Evolutionary conservation across 2,888 invertebrate genomes (phyloP).

Genomic region (Nudaria mundana): DNA sequence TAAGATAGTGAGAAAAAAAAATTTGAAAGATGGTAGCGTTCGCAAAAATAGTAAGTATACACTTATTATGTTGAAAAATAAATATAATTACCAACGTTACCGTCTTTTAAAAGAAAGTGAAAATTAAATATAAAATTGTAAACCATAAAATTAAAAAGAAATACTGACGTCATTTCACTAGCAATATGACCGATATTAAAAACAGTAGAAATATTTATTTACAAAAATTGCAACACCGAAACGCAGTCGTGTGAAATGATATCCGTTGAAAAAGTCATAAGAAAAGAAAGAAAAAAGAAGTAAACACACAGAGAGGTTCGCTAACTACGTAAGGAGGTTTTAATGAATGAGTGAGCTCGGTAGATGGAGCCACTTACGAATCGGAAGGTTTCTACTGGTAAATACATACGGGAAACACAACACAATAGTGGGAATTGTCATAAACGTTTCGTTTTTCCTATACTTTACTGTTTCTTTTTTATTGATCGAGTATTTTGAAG

Average conservation of each 20-base stretch:
- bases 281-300: constrained; percentile 16
- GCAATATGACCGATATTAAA: constrained; percentile 2
- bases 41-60: too few species aligned
- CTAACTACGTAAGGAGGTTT: constrained; percentile 29
- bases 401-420: constrained; percentile 35
- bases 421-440: constrained; percentile 27
- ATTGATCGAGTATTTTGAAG: too few species aligned
- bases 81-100: neutral
- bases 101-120: constrained; percentile 6
- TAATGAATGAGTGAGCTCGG: constrained; percentile 29
- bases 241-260: constrained; percentile 17
- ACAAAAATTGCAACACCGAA: constrained; percentile 1
- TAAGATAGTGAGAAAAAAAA: constrained; percentile 18
- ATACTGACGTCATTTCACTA: constrained; percentile 25
- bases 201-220: neutral
- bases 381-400: constrained; percentile 22
- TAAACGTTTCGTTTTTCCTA: too few species aligned
- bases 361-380: constrained; percentile 38
- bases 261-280: constrained; percentile 3
- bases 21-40: constrained; percentile 8
- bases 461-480: too few species aligned
- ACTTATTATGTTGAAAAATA: neutral
- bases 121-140: constrained; percentile 1
- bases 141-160: constrained; percentile 2
- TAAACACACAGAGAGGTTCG: constrained; percentile 24